These are phyloP conservation scores for Theonella swinhoei DNA, from an alignment of 37 sponge, comb jelly and placozoan genomes.

Conservation along the genomic window DNA sequence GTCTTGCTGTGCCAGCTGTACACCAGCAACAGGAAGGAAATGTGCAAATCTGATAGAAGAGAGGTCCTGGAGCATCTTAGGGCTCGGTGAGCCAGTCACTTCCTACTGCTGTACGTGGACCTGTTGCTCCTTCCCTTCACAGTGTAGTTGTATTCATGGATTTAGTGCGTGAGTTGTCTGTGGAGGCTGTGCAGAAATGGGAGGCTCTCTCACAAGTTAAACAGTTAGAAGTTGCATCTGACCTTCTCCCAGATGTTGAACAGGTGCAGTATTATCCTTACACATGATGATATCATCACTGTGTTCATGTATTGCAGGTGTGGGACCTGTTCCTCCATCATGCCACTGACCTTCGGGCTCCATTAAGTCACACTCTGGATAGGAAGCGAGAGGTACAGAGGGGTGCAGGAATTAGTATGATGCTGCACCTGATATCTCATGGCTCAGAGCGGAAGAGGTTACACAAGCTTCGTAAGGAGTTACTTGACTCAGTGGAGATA, in stretches of 20 bases:
- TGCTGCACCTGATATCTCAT: constrained; percentile 35
- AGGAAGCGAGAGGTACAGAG: background rate
- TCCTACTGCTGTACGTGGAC: background rate
- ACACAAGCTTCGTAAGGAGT: constrained; percentile 45
- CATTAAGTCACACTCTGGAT: background rate
- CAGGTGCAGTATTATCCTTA: background rate
- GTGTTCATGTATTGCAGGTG: constrained; percentile 27
- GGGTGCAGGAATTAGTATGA: constrained; percentile 24
- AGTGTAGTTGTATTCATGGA: constrained; percentile 63
- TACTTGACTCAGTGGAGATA: constrained; percentile 23
- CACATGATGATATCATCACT: background rate
- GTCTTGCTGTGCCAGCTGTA: constrained; percentile 67
- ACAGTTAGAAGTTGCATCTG: constrained; percentile 33
- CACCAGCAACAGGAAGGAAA: constrained; percentile 52
- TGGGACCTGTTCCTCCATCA: constrained; percentile 41
- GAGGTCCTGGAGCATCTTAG: constrained; percentile 60
- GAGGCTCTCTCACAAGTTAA: constrained; percentile 42
- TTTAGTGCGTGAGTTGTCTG: constrained; percentile 36
- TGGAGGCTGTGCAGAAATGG: constrained; percentile 41
- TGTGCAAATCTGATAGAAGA: constrained; percentile 55
- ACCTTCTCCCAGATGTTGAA: constrained; percentile 67
- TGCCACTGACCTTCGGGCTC: background rate
- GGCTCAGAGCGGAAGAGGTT: constrained; percentile 36
- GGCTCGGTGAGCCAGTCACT: constrained; percentile 36
- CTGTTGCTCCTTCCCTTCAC: background rate